These are phyloP conservation scores for Aphaenogaster floridana DNA, from an alignment of 1,140 invertebrate species.

Conservation along the genomic window DNA sequence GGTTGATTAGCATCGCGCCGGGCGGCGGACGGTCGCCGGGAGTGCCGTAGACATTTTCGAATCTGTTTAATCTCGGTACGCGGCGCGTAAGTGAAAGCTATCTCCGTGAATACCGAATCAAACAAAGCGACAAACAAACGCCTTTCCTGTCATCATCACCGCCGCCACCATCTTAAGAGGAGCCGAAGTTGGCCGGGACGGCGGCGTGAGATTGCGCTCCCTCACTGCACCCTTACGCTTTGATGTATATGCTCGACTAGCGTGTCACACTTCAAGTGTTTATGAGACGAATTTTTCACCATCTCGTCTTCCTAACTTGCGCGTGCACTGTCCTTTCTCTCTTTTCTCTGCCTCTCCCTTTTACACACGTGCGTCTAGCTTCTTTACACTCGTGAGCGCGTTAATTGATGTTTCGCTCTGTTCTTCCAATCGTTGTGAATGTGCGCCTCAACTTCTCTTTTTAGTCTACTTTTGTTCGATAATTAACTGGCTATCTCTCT, in stretches of 20 bases:
- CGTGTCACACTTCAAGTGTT: slow-evolving; percentile 83
- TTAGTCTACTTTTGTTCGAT: slow-evolving; percentile 81
- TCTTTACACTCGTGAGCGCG: slow-evolving; percentile 71
- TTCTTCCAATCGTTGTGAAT: slow-evolving; percentile 79
- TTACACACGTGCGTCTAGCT: slow-evolving; percentile 62
- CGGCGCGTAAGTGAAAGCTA: slow-evolving; percentile 86
- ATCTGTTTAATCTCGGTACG: slow-evolving; percentile 87
- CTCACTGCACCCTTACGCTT: slow-evolving; percentile 68
- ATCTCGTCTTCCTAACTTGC: background rate
- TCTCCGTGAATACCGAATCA: slow-evolving; percentile 86
- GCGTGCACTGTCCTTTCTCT: background rate
- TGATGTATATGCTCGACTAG: slow-evolving; percentile 77
- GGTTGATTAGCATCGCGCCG: slow-evolving; percentile 35
- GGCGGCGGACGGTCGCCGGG: slow-evolving; percentile 66
- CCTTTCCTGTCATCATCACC: slow-evolving; percentile 23
- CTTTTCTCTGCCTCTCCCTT: background rate
- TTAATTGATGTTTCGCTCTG: slow-evolving; percentile 21
- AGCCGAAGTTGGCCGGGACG: slow-evolving; percentile 67
- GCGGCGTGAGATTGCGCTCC: slow-evolving; percentile 64
- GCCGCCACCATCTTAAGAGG: slow-evolving; percentile 67
- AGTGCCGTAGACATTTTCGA: slow-evolving; percentile 84
- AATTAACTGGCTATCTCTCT: slow-evolving; percentile 80
- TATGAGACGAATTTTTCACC: slow-evolving; percentile 78
- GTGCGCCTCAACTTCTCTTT: slow-evolving; percentile 49
- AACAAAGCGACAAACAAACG: slow-evolving; percentile 86